Conservation (phyloP, 2,113 vertebrate genomes). For the Cyanoliseus patagonus region DNA sequence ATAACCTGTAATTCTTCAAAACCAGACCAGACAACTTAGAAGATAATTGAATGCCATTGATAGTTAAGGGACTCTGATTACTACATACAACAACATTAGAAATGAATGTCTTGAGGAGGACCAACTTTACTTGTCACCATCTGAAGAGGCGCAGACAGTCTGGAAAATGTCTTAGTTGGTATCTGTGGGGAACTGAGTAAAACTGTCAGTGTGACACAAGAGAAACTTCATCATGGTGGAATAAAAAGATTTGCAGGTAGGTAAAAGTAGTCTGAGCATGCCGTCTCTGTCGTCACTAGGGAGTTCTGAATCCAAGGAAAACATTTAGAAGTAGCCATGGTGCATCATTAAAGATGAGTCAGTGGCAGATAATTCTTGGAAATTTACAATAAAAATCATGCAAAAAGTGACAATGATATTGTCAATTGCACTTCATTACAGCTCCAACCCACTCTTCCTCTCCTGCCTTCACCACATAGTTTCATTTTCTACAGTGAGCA, state of each 20-base stretch:
- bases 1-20: background rate
- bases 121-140: background rate
- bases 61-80: background rate
- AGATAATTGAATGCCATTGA: background rate
- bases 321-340: background rate
- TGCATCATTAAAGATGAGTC: background rate
- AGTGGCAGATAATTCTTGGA: background rate
- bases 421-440: background rate
- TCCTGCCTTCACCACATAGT: background rate
- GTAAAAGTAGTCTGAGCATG: background rate
- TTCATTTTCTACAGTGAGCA: background rate
- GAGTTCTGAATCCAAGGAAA: background rate
- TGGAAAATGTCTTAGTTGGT: background rate
- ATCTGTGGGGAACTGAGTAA: background rate
- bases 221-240: background rate
- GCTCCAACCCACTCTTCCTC: background rate
- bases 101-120: background rate
- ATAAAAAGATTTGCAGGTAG: background rate
- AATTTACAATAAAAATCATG: background rate
- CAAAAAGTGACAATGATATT: fast-evolving
- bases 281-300: background rate
- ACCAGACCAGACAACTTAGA: background rate
- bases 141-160: background rate
- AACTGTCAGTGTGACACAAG: fast-evolving
- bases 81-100: background rate